phyloP scores from a whole-genome alignment of 2,113 vertebrate genomes.

The Lepisosteus osseus region DNA sequence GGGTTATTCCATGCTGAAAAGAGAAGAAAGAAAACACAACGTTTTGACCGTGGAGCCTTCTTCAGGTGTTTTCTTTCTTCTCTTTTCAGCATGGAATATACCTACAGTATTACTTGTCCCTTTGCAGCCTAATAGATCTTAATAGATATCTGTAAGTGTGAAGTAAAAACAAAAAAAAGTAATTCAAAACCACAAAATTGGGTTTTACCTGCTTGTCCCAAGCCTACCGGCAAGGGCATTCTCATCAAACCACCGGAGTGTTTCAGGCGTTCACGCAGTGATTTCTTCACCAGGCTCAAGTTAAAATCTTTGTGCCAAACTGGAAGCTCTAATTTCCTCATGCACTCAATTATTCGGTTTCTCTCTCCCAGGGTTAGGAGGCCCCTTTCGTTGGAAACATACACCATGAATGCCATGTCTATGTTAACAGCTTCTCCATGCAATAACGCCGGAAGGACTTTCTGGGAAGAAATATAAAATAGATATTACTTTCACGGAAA shows the following conservation, averaged over 20 bases:
- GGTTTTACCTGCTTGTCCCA: conserved; percentile 65
- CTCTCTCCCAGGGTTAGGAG: conserved; percentile 55
- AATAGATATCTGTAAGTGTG: no score
- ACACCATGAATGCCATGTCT: conserved; percentile 79
- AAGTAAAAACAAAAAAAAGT: no score
- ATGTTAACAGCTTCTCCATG: conserved; percentile 76
- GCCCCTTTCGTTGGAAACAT: conserved; percentile 55
- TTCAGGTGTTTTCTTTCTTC: no score
- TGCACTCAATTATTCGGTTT: conserved; percentile 70
- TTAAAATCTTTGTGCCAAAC: conserved; percentile 67
- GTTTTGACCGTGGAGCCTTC: no score
- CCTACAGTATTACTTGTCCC: no score
- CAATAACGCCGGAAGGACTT: conserved; percentile 68
- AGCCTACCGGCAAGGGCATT: conserved; percentile 70
- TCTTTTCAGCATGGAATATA: no score
- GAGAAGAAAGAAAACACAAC: no score
- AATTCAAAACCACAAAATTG: no score
- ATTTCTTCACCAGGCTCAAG: conserved; percentile 63
- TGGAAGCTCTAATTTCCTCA: conserved; percentile 69
- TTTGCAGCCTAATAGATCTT: no score
- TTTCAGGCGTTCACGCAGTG: conserved; percentile 67
- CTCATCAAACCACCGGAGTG: conserved; percentile 66
- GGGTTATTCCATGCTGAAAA: no score
- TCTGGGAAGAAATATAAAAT: conserved; percentile 36
- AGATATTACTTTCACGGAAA: no score